Conservation (phyloP, 2,888 invertebrate species). For the Epinotia bilunana region DNA sequence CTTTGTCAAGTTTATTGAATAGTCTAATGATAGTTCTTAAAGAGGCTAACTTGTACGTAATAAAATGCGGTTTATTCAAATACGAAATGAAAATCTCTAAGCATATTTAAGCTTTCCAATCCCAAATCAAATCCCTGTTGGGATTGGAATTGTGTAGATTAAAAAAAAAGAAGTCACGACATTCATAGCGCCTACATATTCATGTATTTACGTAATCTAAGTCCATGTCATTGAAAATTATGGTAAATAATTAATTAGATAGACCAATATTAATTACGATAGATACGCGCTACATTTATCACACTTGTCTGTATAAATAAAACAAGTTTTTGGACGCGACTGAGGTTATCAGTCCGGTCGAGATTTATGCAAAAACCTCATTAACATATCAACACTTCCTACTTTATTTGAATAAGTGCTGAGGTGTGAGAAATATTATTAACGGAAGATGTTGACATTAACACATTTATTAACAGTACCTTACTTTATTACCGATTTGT, state of each 20-base stretch:
- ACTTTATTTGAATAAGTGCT: slow-evolving; percentile 48
- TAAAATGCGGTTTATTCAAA: slow-evolving; percentile 34
- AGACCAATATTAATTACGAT: slow-evolving; percentile 32
- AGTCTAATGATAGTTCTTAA: slow-evolving; percentile 7
- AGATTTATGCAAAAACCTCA: slow-evolving; percentile 52
- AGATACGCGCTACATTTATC: slow-evolving; percentile 38
- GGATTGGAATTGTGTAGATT: not conserved
- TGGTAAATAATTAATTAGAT: slow-evolving; percentile 46
- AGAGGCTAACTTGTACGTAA: not conserved
- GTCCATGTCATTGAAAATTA: slow-evolving; percentile 40
- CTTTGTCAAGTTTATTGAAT: slow-evolving; percentile 34
- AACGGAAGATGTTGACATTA: slow-evolving; percentile 38
- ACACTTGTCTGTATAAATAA: slow-evolving; percentile 47
- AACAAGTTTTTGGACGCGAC: slow-evolving; percentile 46
- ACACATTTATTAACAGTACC: slow-evolving; percentile 41
- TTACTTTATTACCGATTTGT: slow-evolving; percentile 30
- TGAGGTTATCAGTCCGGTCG: slow-evolving; percentile 46
- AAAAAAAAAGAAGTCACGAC: not conserved
- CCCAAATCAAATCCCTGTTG: not conserved
- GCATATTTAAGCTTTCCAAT: not conserved
- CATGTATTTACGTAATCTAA: slow-evolving; percentile 36
- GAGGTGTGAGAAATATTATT: slow-evolving; percentile 47
- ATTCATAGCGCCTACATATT: slow-evolving; percentile 15
- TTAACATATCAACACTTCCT: slow-evolving; percentile 53
- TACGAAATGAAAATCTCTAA: not conserved